phyloP scores from a whole-genome alignment of 2,113 vertebrate species.

The Onychostruthus taczanowskii region DNA sequence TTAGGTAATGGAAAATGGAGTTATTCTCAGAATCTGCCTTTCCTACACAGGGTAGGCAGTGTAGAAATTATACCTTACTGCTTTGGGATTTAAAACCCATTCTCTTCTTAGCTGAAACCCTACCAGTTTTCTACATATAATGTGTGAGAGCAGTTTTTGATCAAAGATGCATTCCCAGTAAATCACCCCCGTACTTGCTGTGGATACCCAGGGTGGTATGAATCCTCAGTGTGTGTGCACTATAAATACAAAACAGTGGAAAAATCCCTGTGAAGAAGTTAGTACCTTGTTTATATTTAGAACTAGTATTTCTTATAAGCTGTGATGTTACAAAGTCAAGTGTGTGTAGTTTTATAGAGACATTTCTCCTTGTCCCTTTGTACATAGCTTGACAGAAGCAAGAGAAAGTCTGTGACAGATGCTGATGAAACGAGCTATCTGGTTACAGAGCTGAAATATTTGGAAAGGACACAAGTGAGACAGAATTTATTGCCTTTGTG shows the following conservation, averaged over 20 bases:
- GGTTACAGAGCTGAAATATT: conserved; percentile 48
- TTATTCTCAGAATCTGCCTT: background rate
- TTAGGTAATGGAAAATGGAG: background rate
- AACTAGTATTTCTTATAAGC: background rate
- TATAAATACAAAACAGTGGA: background rate
- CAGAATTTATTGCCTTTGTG: conserved; percentile 47
- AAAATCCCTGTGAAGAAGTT: background rate
- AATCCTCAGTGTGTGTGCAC: accelerated
- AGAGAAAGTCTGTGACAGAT: conserved; percentile 22
- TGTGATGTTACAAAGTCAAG: conserved; percentile 4
- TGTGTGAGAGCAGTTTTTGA: background rate
- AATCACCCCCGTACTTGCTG: background rate
- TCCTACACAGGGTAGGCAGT: background rate
- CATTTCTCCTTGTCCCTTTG: conserved; percentile 24
- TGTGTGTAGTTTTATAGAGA: background rate
- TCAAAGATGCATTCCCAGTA: background rate
- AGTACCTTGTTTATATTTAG: background rate
- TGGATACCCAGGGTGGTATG: background rate
- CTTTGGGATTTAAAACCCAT: background rate
- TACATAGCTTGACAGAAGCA: conserved; percentile 3
- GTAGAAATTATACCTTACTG: background rate
- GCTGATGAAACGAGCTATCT: conserved; percentile 39
- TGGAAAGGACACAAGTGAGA: conserved; percentile 48
- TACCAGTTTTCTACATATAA: background rate
- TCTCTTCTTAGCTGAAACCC: background rate